Evolutionary conservation across 1,140 invertebrate genomes (phyloP), one percentile per base, ranked within the genome.

Genomic region (Saccostrea echinata): DNA sequence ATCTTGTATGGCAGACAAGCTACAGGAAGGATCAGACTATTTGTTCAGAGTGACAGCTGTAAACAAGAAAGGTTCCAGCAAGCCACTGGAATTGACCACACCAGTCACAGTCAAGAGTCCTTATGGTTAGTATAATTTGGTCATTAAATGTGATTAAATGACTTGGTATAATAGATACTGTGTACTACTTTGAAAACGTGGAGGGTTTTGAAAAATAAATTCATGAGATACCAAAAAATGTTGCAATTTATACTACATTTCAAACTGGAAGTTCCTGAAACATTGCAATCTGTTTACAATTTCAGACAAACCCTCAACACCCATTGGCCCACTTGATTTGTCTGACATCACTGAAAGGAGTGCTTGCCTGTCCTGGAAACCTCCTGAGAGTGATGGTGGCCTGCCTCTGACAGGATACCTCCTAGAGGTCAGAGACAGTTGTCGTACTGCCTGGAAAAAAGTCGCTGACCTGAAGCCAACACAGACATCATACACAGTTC

Each of bases 321-420:
- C 94, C 21, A 86, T 92, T 81, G 93, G 93, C 64, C 98, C 97
- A 68, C 97, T 99, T 90, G 98, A 99, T 93, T 98, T 99, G 92
- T 97, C 97, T 87, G 98, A 99, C 93, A 97, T 99, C 33, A 98
- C 97, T 11, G 98, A 98, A 12, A 98, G 99, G 95, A 97, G 98
- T 81, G 96, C 99, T 52, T 98, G 51, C 97, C 95, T 99, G 30
- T 96, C 97, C 21, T 99, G 99, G 99, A 97, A 97, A 93, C 97
- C 97, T 93, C 98, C 99, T n/a, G 95, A 96, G 88, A 98, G 99
- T 94, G 97, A 99, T 95, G 99, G 99, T 91, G 99, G 99, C 86
- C 97, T 97, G 90, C 98, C 98, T 86, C 97, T 99, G 81, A 98
- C 97, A 68, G 97, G 97, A 35, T 99, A 99, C 95, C 96, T 99